These are phyloP conservation scores for Platyrinchus mystaceus DNA, from an alignment of 2,797 vertebrate species.

Conservation along the genomic window DNA sequence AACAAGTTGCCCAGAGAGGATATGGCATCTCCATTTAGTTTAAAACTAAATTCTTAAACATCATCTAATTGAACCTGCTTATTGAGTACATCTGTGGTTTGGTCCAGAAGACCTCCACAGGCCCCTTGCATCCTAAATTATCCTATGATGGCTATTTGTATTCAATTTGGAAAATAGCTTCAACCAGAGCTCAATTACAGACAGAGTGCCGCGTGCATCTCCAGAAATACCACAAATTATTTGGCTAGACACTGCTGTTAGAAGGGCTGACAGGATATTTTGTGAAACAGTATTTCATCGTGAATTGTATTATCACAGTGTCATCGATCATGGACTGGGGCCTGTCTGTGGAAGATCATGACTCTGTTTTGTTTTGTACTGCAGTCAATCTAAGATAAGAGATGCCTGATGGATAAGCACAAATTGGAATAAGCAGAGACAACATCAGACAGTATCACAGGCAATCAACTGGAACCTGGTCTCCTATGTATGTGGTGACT, in stretches of 20 bases:
- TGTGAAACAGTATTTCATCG: not conserved
- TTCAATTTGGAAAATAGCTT: not conserved
- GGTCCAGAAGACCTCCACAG: not conserved
- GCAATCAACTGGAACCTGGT: not conserved
- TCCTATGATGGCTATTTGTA: not conserved
- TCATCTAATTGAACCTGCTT: not conserved
- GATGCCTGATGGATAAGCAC: not conserved
- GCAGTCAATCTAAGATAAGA: conserved; percentile 14
- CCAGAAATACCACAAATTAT: not conserved
- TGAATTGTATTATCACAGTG: not conserved
- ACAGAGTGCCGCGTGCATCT: not conserved
- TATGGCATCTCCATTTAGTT: not conserved
- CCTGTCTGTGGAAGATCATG: not conserved
- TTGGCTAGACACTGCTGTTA: not conserved
- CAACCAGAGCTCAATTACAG: not conserved
- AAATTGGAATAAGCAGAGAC: conserved; percentile 14
- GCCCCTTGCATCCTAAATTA: not conserved
- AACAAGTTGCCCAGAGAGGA: not conserved
- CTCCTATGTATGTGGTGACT: not conserved
- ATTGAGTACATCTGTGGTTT: not conserved
- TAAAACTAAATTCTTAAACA: not conserved
- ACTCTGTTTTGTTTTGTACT: not conserved
- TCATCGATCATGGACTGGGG: fast-evolving
- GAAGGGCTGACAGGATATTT: conserved; percentile 3
- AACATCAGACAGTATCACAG: not conserved